A percentile compares a stretch with the other conserved stretches of the same genome.
Conservation (phyloP, 1,140 invertebrate genomes). For the Drosophila pseudoananassae region DNA sequence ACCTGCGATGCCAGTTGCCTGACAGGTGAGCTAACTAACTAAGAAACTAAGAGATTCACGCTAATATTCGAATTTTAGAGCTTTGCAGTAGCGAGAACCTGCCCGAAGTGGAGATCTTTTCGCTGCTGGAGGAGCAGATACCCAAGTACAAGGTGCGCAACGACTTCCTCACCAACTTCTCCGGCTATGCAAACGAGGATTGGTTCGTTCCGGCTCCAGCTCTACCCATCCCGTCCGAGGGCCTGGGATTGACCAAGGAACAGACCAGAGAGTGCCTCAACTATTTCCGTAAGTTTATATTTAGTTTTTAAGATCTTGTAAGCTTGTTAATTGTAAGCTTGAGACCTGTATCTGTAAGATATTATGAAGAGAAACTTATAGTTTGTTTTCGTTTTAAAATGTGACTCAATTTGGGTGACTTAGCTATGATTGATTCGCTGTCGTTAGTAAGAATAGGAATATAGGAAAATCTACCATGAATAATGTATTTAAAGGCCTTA, state of each 20-base stretch:
- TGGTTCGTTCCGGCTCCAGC: constrained; percentile 96
- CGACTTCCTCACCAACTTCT: constrained; percentile 96
- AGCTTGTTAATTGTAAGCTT: no score
- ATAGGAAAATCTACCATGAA: background rate
- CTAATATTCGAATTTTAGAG: constrained; percentile 86
- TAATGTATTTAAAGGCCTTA: background rate
- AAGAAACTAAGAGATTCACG: constrained; percentile 4
- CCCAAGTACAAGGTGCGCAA: constrained; percentile 96
- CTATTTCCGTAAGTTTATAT: constrained; percentile 95
- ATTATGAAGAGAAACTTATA: no score
- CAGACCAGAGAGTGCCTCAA: constrained; percentile 96
- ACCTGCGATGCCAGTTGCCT: constrained; percentile 75
- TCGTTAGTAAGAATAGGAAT: background rate
- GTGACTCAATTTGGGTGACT: constrained; percentile 8
- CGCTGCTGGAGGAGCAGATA: constrained; percentile 96
- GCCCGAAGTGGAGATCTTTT: constrained; percentile 97
- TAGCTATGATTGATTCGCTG: constrained; percentile 1
- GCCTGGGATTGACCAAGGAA: constrained; percentile 94
- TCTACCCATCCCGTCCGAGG: constrained; percentile 89
- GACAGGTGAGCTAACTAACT: constrained; percentile 62
- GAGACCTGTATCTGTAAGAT: no score
- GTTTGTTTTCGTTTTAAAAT: background rate
- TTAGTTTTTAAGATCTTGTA: background rate
- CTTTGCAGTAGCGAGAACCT: constrained; percentile 94
- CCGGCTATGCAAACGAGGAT: constrained; percentile 97